A percentile compares a stretch with the other conserved stretches of the same genome.
phyloP scores from a whole-genome alignment of 2,888 invertebrate genomes.

The Oeneis ivallda region DNA sequence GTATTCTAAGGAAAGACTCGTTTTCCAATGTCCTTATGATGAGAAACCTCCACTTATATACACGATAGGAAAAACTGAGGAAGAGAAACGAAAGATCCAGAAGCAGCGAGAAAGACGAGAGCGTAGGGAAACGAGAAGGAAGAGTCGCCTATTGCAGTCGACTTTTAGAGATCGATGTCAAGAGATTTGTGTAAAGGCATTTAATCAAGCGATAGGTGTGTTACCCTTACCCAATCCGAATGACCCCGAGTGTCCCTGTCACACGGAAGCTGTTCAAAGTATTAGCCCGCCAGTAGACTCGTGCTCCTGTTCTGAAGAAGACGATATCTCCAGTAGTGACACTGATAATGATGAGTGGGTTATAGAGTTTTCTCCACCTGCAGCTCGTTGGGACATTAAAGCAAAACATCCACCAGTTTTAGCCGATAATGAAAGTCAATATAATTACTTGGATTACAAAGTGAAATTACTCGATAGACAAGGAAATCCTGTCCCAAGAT shows the following conservation, averaged over 20 bases:
- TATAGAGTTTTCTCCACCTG: conserved; percentile 71
- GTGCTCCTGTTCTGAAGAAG: conserved; percentile 72
- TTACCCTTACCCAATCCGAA: conserved; percentile 67
- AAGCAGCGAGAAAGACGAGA: conserved; percentile 66
- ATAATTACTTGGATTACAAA: conserved; percentile 71
- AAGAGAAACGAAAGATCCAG: conserved; percentile 62
- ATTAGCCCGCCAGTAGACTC: conserved; percentile 62
- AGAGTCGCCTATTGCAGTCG: conserved; percentile 66
- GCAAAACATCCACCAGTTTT: conserved; percentile 61
- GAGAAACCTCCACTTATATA: conserved; percentile 70
- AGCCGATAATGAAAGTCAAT: conserved; percentile 58
- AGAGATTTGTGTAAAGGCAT: conserved; percentile 75
- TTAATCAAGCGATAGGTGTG: conserved; percentile 73
- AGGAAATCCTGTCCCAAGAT: conserved; percentile 70
- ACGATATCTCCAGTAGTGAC: conserved; percentile 62
- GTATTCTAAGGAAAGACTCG: conserved; percentile 68
- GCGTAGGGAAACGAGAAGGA: conserved; percentile 68
- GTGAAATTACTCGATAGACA: conserved; percentile 67
- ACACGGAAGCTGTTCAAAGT: conserved; percentile 45
- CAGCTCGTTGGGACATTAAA: conserved; percentile 64
- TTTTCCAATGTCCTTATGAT: conserved; percentile 72
- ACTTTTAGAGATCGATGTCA: conserved; percentile 73
- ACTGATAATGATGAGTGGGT: conserved; percentile 75
- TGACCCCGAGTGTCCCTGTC: conserved; percentile 68
- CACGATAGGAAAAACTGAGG: conserved; percentile 69